phyloP scores from a whole-genome alignment of 2,113 vertebrate species.

The Cebidichthys violaceus region DNA sequence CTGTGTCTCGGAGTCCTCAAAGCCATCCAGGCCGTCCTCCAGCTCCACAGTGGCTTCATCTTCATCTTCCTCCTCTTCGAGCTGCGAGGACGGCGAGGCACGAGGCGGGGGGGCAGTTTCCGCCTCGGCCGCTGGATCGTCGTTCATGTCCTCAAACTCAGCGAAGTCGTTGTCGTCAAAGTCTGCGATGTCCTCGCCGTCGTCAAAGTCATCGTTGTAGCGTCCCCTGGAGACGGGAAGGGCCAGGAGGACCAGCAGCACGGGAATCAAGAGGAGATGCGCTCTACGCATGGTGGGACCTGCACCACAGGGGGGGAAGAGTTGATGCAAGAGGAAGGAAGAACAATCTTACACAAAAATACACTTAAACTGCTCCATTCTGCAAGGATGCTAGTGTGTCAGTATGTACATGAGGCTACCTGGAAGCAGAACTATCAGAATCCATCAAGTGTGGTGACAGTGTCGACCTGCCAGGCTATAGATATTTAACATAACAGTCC shows the following conservation, averaged over 20 bases:
- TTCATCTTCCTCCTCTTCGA: slow-evolving; percentile 87
- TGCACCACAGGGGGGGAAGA: slow-evolving; percentile 18
- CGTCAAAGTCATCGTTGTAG: slow-evolving; percentile 94
- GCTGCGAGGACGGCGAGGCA: slow-evolving; percentile 50
- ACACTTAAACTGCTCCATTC: neutral
- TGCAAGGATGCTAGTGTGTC: neutral
- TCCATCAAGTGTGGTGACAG: neutral
- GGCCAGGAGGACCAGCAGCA: slow-evolving; percentile 77
- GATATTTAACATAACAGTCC: neutral
- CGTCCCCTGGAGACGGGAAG: slow-evolving; percentile 76
- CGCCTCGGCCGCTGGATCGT: slow-evolving; percentile 85
- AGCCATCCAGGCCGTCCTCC: slow-evolving; percentile 95
- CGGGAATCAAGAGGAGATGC: slow-evolving; percentile 69
- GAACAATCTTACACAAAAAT: too few relatives aligned
- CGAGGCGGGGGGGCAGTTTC: slow-evolving; percentile 81
- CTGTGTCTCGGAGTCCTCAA: slow-evolving; percentile 91
- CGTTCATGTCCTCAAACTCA: slow-evolving; percentile 94
- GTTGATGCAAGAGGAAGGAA: neutral
- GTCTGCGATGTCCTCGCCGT: slow-evolving; percentile 93
- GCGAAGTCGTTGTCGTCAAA: slow-evolving; percentile 99
- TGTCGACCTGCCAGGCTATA: neutral
- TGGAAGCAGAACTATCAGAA: neutral
- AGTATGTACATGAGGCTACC: neutral
- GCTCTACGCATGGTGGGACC: slow-evolving; percentile 72
- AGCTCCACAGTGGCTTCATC: slow-evolving; percentile 96